These are phyloP conservation scores for Oncorhynchus keta DNA, from an alignment of 2,113 vertebrate species.

Conservation along the genomic window DNA sequence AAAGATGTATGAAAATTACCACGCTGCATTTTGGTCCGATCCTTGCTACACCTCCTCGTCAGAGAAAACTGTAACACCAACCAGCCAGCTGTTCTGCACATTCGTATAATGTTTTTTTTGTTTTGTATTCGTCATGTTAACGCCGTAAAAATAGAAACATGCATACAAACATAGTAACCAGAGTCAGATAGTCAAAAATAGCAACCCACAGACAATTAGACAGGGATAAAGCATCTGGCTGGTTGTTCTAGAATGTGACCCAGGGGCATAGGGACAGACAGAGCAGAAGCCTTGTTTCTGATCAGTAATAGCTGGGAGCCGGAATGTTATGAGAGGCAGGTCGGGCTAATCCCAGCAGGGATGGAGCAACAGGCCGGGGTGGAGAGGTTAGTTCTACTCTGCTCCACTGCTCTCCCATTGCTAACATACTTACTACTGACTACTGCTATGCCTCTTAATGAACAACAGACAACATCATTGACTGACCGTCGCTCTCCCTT, in stretches of 20 bases:
- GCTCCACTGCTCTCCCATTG: slow-evolving; percentile 51
- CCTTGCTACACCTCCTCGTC: too few species aligned
- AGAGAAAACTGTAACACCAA: too few species aligned
- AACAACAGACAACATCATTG: neutral
- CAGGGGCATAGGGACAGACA: neutral
- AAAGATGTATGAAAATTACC: too few species aligned
- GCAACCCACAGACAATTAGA: slow-evolving; percentile 37
- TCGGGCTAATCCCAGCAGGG: slow-evolving; percentile 59
- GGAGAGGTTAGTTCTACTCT: slow-evolving; percentile 45
- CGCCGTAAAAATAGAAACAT: neutral
- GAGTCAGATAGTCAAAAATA: slow-evolving; percentile 22
- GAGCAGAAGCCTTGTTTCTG: slow-evolving; percentile 24
- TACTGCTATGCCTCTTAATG: slow-evolving; percentile 8
- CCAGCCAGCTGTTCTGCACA: neutral
- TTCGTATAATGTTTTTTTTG: too few species aligned
- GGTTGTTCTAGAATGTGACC: neutral
- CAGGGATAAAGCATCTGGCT: slow-evolving; percentile 38
- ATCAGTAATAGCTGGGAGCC: slow-evolving; percentile 58
- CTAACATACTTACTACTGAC: slow-evolving; percentile 8
- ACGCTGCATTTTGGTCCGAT: too few species aligned
- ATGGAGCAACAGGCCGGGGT: slow-evolving; percentile 54
- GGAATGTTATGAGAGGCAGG: slow-evolving; percentile 67
- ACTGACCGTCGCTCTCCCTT: neutral
- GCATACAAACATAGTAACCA: slow-evolving; percentile 1
- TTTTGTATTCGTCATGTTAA: too few species aligned